These are phyloP conservation scores for Therioaphis trifolii DNA, from an alignment of 2,888 invertebrate genomes.

Conservation along the genomic window DNA sequence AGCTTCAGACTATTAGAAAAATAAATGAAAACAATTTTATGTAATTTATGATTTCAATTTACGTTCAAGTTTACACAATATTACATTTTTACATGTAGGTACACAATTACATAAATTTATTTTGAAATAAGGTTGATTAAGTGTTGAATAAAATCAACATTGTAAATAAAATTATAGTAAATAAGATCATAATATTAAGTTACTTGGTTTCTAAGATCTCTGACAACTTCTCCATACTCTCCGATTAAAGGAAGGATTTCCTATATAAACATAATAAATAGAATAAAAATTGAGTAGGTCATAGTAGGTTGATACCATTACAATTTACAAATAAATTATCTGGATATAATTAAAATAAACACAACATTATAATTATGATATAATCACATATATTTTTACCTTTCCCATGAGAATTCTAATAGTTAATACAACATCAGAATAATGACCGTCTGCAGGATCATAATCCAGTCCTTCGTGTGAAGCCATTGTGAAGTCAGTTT, in stretches of 20 bases:
- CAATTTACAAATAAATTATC: too few species aligned
- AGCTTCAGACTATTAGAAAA: constrained; percentile 88
- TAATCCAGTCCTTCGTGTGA: constrained; percentile 43
- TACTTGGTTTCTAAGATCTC: constrained; percentile 99
- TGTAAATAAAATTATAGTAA: too few species aligned
- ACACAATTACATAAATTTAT: too few species aligned
- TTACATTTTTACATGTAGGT: too few species aligned
- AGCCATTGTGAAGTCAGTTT: too few species aligned
- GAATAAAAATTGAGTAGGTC: not conserved
- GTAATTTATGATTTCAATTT: not conserved
- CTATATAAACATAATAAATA: constrained; percentile 70
- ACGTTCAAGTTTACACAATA: too few species aligned
- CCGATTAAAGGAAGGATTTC: constrained; percentile 97
- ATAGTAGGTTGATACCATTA: too few species aligned
- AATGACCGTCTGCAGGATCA: constrained; percentile 48
- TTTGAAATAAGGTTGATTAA: too few species aligned
- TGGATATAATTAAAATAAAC: too few species aligned
- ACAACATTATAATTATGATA: not conserved
- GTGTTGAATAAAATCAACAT: too few species aligned
- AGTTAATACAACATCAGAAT: constrained; percentile 54
- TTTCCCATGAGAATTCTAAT: constrained; percentile 60
- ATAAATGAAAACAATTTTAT: constrained; percentile 64
- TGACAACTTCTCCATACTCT: constrained; percentile 99
- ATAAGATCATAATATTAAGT: constrained; percentile 69
- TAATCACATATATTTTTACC: not conserved